phyloP scores from a whole-genome alignment of 2,888 invertebrate species.

The Agrotis puta region DNA sequence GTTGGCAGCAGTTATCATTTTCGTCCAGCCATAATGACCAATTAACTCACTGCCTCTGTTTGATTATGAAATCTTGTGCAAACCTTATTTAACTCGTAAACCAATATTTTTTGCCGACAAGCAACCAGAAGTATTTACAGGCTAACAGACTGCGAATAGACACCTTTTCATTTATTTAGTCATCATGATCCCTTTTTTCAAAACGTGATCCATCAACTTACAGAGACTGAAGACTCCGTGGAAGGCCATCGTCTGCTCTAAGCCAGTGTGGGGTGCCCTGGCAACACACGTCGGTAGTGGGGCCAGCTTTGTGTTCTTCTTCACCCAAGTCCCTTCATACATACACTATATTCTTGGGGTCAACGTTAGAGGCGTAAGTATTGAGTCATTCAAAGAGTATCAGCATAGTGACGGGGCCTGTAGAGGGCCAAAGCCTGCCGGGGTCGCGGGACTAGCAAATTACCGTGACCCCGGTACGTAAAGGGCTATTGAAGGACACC shows the following conservation, averaged over 20 bases:
- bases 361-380: slow-evolving; percentile 80
- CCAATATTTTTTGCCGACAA: not conserved
- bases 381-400: no score
- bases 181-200: not conserved
- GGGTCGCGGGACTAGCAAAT: no score
- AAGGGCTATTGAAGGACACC: no score
- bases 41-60: no score
- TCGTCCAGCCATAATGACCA: no score
- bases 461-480: no score
- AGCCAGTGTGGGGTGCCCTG: slow-evolving; percentile 89
- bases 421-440: no score
- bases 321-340: slow-evolving; percentile 93
- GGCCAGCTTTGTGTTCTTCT: slow-evolving; percentile 92
- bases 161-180: not conserved
- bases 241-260: slow-evolving; percentile 87
- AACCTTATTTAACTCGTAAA: not conserved
- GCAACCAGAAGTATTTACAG: not conserved
- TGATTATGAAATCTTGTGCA: not conserved
- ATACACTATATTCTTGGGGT: slow-evolving; percentile 91
- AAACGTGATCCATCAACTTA: slow-evolving; percentile 20
- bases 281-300: slow-evolving; percentile 89
- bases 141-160: not conserved
- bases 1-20: no score
- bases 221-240: slow-evolving; percentile 85
- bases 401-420: no score